Base-by-base conservation (phyloP, 2,797 vertebrate genomes). In the Astyanax mexicanus region DNA sequence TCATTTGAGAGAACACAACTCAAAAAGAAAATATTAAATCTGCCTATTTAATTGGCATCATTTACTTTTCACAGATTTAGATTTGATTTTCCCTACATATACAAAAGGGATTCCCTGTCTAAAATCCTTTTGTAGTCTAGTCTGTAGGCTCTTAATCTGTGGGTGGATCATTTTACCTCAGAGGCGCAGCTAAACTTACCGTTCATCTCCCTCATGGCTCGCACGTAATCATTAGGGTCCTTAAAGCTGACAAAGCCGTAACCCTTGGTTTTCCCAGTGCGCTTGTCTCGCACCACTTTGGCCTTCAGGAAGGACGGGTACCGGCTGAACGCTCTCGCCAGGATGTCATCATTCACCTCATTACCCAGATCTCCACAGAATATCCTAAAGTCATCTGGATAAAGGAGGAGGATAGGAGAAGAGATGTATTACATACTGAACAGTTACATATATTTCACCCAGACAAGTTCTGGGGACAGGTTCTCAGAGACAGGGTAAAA, bases 231-330 rank as follows among this genome's bases (percentile, higher is more conserved):
- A 0, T 96, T 97, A 45, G 96, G 96, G 83, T 98, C 96, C 85
- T 97, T 98, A 87, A 98, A 97, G 90, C 96, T 97, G 81, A 97
- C 95, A 0, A 98, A 98, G 76, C 96, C 96, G 1, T 97, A 98
- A 77, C 96, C 96, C 87, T 98, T 98, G 0, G 96, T 98, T 78
- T 98, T 98, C 47, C 96, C 96, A 0, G 96, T 97, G 9, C 96
- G 94, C 82, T 97, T 98, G 85, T 97, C 96, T 25, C 96, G 89
- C 74, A 98, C 95, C 72, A 98, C 96, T 88, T 97, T 98, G 0
- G 96, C 96, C 86, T 96, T 97, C 76, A 97, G 94, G 88, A 97
- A 97, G 42, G 96, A 97, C 0, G 96, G 96, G 84, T 97, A 98
- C 80, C 96, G 94, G 83, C 95, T 95, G 87, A 98, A 97, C 6